Percentiles rank a stretch among this genome's conserved stretches.
Conservation (phyloP, 1,140 invertebrate genomes). For the Penaeus vannamei region DNA sequence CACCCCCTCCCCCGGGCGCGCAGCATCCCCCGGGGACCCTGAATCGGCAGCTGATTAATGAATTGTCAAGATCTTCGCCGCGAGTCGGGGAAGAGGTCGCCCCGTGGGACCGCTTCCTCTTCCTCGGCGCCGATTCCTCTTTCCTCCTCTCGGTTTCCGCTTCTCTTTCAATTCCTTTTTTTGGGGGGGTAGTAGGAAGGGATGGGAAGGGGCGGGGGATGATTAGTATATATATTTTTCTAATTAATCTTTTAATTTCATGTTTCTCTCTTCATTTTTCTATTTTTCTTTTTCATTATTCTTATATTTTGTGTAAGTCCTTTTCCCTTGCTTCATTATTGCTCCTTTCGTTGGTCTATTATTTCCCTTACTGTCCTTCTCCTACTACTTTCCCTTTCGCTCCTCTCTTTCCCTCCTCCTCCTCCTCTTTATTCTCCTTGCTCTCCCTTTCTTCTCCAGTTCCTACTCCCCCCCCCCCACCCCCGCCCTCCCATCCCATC, state of each 20-base stretch:
- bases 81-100: not conserved
- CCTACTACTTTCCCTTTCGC: not conserved
- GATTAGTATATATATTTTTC: too few species aligned
- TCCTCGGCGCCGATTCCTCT: too few species aligned
- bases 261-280: too few species aligned
- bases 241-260: too few species aligned
- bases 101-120: not conserved
- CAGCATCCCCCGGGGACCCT: conserved; percentile 11
- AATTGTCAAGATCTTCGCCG: conserved; percentile 47
- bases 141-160: too few species aligned
- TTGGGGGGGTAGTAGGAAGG: too few species aligned
- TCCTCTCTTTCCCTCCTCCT: conserved; percentile 23
- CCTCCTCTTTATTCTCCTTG: conserved; percentile 3
- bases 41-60: conserved; percentile 56
- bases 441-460: not conserved
- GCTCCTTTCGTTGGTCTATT: not conserved
- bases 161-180: too few species aligned
- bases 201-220: too few species aligned
- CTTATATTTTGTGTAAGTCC: too few species aligned
- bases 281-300: too few species aligned
- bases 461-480: not conserved
- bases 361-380: not conserved
- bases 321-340: too few species aligned
- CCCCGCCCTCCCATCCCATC: not conserved
- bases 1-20: not conserved